Percentiles rank a stretch among this genome's conserved stretches.
Conservation (phyloP, 1,140 invertebrate species). For the Aphis gossypii region DNA sequence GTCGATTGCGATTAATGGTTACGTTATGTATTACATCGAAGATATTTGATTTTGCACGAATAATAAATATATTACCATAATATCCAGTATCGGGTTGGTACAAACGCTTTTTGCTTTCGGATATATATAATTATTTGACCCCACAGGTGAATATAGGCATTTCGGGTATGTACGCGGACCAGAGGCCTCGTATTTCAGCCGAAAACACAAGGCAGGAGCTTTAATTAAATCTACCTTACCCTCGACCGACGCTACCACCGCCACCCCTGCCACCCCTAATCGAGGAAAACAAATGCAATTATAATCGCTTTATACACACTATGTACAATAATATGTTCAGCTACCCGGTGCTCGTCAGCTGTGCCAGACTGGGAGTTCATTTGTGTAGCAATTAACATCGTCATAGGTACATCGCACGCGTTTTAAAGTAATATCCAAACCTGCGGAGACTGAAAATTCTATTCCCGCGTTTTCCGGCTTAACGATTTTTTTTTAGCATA, state of each 20-base stretch:
- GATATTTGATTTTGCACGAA: not conserved
- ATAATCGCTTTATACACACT: not conserved
- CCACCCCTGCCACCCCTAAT: not conserved
- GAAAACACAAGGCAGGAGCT: not conserved
- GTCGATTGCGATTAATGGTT: not conserved
- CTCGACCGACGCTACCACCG: not conserved
- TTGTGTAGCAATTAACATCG: conserved; percentile 35
- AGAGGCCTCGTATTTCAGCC: conserved; percentile 10
- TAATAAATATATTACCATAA: conserved; percentile 2
- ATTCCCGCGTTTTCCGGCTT: not conserved
- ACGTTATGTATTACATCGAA: not conserved
- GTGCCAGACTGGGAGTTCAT: not conserved
- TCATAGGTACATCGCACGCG: not conserved
- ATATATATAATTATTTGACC: not conserved
- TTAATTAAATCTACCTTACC: conserved; percentile 42
- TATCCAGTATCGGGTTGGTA: not conserved
- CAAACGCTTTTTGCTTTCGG: not conserved
- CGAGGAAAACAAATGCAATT: conserved; percentile 22
- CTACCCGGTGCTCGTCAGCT: not conserved
- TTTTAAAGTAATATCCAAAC: not conserved
- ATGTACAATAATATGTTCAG: not conserved
- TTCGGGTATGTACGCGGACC: not conserved
- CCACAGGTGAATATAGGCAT: conserved; percentile 20
- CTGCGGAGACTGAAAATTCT: not conserved
- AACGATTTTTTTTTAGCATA: conserved; percentile 46